Evolutionary conservation across 2,113 vertebrate genomes (phyloP).

Genomic region (Notarius quadriscutis): DNA sequence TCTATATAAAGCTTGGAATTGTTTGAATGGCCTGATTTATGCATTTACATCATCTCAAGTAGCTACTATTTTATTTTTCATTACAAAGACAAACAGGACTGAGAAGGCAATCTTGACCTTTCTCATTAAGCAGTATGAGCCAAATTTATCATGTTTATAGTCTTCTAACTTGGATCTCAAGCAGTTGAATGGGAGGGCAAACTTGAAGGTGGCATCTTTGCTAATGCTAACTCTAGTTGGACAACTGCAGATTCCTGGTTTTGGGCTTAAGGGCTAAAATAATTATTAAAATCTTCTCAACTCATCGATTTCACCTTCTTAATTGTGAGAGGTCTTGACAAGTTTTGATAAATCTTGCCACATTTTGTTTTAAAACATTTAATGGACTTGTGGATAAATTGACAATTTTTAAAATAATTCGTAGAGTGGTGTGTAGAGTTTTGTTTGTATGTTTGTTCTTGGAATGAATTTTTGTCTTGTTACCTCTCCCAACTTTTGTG

Average conservation of each 20-base stretch:
- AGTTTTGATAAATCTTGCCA: background rate
- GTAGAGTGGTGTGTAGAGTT: background rate
- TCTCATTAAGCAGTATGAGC: background rate
- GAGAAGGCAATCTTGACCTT: background rate
- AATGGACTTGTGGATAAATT: background rate
- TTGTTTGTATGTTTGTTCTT: background rate
- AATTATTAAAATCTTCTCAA: background rate
- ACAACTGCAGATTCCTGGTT: background rate
- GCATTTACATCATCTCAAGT: background rate
- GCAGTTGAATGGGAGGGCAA: background rate
- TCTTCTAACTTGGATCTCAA: background rate
- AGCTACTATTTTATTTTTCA: background rate
- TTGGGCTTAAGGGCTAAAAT: background rate
- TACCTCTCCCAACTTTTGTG: too few relatives aligned
- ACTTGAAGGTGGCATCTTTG: background rate
- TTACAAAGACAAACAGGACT: too few relatives aligned
- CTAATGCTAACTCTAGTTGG: background rate
- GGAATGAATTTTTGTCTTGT: background rate
- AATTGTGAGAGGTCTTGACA: background rate
- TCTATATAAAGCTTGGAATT: background rate
- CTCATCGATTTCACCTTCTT: background rate
- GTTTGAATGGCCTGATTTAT: background rate
- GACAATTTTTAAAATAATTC: background rate
- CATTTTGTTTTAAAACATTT: background rate
- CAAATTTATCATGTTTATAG: background rate